phyloP scores from a whole-genome alignment of 2,797 vertebrate genomes.

The Takifugu ocellatus region DNA sequence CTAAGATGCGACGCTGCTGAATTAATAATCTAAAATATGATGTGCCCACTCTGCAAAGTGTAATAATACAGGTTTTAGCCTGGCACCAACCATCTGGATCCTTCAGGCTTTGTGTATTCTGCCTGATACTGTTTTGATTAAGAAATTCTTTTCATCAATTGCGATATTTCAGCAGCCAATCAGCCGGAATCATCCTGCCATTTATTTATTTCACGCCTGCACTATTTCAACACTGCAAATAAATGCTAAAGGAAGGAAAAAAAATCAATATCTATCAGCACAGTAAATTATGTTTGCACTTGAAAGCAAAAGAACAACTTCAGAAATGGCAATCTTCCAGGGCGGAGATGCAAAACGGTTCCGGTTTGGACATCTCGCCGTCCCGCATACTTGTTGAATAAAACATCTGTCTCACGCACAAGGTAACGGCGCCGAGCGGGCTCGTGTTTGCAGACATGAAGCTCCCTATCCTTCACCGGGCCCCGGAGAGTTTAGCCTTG shows the following conservation, averaged over 20 bases:
- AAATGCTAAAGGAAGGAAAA: conserved; percentile 5
- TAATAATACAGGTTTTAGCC: no score
- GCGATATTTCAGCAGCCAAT: no score
- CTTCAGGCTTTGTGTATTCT: no score
- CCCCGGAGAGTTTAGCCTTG: conserved; percentile 75
- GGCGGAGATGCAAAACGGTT: conserved; percentile 43
- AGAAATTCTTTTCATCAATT: no score
- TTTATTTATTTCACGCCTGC: no score
- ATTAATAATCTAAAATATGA: no score
- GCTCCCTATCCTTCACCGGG: conserved; percentile 55
- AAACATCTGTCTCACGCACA: conserved; percentile 73
- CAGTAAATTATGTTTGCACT: conserved; percentile 14
- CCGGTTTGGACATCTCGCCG: conserved; percentile 42
- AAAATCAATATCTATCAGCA: conserved; percentile 7
- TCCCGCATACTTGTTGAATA: conserved; percentile 76
- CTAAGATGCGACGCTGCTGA: no score
- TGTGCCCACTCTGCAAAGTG: no score
- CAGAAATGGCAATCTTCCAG: conserved; percentile 27
- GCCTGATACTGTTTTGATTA: no score
- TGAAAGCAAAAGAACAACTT: conserved; percentile 23
- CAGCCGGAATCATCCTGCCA: no score
- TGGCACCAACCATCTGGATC: no score
- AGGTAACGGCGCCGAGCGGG: conserved; percentile 64
- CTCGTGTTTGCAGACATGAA: conserved; percentile 72
- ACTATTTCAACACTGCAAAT: no score